Base-by-base conservation (phyloP, 2,888 invertebrate species). In the Heteromurus nitidus region DNA sequence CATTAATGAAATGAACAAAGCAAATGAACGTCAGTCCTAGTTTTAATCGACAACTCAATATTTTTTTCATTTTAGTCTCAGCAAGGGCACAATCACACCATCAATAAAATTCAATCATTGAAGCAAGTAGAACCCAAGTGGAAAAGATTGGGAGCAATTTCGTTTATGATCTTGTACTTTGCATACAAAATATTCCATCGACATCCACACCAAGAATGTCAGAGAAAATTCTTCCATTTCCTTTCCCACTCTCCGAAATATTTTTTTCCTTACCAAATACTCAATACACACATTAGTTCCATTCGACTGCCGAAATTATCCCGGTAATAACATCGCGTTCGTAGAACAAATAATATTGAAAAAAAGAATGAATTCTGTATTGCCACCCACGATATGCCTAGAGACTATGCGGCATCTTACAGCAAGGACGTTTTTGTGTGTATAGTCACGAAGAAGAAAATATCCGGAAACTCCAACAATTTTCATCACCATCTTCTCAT, bases 381-480 rank as follows among this genome's bases (percentile, higher is more conserved):
- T n/a, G n/a, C n/a, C n/a, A n/a, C n/a, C n/a, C n/a, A n/a, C 36
- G 7, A 13, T 13, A 36, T 13, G 13, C 36, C 13, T 13, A 36
- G 9, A 36, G 7, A 36, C 13, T 36, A 9, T 36, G 13, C 13
- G 7, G 13, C 36, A 9, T 36, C 36, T 36, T 13, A 7, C 13
- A 9, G 13, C 7, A 7, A 7, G 13, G 7, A 36, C 13, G 36
- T 36, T 13, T 13, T 36, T 36, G 36, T 36, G 36, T 9, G 36
- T 13, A 9, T 36, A 36, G 36, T 36, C 36, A 36, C 36, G n/a
- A 53, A 60, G 36, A 7, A 44, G 50, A 68, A 60, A 50, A 65
- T 47, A 70, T 68, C 64, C 62, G 64, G 70, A 69, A 77, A 77
- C 76, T 76, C 58, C 7, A 76, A 76, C 69, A 69, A 77, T 77